Base-by-base conservation (phyloP, 1,140 invertebrate genomes). In the Euborellia annulipes region DNA sequence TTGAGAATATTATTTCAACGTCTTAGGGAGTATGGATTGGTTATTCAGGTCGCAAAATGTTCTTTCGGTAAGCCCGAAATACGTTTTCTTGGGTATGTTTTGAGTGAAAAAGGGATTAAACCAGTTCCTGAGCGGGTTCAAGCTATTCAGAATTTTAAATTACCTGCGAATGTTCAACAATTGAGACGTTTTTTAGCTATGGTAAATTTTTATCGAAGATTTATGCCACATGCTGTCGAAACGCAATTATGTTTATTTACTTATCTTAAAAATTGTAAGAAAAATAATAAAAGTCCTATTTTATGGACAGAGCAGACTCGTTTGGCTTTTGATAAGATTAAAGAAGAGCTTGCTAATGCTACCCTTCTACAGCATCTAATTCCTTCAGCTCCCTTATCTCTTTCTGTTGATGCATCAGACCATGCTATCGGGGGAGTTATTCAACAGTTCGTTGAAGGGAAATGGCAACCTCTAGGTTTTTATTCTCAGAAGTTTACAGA, bases 131-230 rank as follows among this genome's bases (percentile, higher is more conserved):
- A 56, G 3, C n/a, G n/a, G n/a, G n/a, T n/a, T n/a, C n/a, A n/a
- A n/a, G n/a, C n/a, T 55, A 59, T 62, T 2, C 11, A 11, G 1
- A 18, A 47, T 1, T 50, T 47, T 27, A 30, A 44, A 9, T n/a
- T 21, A 32, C 51, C 51, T 1, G 19, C 43, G 16, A 51, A 4
- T 14, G 27, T 45, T 13, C 16, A 27, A 6, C 20, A 41, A 17
- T 46, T 62, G n/a, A 38, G 49, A 2, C 22, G 44, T 38, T 55
- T 53, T 36, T 36, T 55, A 11, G 54, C 47, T 11, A 43, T 52
- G 22, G 46, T 54, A 18, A 55, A 55, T 32, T 54, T 47, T 22
- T 54, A 54, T 23, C 37, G 48, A 41, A n/a, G 50, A 3, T 49
- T 46, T 36, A 40, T 55, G 0, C 43, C 21, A 1, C 50, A 49